Base-by-base conservation (phyloP, 2,888 invertebrate species). In the Urechis unicinctus region DNA sequence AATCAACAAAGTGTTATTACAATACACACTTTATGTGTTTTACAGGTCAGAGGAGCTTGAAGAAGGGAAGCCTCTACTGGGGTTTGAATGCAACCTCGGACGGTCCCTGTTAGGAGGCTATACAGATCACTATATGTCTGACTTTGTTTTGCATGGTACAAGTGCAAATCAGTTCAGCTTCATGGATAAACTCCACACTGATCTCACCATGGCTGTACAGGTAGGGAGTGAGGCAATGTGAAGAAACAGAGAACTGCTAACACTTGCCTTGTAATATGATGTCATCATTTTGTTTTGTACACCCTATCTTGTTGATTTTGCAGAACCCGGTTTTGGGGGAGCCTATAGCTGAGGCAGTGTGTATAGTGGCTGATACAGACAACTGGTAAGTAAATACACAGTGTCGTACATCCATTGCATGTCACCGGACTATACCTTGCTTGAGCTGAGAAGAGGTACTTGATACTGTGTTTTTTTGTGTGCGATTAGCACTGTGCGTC, bases 351-450 rank as follows among this genome's bases (percentile, higher is more conserved):
- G 90, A 91, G 77, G 85, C 90, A 50, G 83, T 91, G 44, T 91
- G 89, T 61, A 86, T 93, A 60, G 81, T 92, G 31, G 92, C 88
- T 0, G 86, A 89, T 70, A 83, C 85, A 61, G 86, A 88, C 68
- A 86, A 85, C 51, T 92, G 91, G 90, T 89, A 81, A 74, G 80
- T 78, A 13, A 22, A 21, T 13, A 22, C 2, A 48, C 48, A 50
- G n/a, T 50, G 22, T 25, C 25, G 22, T 9, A 13, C 9, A 17
- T 22, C 6, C 6, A 21, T 49, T 25, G 9, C 13, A 49, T 30
- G 9, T 28, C 29, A 21, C 13, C 46, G 9, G 6, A 21, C 22
- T 13, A 17, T 22, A 22, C 25, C 6, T n/a, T n/a, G n/a, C n/a
- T n/a, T n/a, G n/a, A n/a, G n/a, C n/a, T n/a, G n/a, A n/a, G n/a